These are phyloP conservation scores for Halcyon smyrnensis DNA, from an alignment of 2,797 vertebrate species.

Conservation along the genomic window DNA sequence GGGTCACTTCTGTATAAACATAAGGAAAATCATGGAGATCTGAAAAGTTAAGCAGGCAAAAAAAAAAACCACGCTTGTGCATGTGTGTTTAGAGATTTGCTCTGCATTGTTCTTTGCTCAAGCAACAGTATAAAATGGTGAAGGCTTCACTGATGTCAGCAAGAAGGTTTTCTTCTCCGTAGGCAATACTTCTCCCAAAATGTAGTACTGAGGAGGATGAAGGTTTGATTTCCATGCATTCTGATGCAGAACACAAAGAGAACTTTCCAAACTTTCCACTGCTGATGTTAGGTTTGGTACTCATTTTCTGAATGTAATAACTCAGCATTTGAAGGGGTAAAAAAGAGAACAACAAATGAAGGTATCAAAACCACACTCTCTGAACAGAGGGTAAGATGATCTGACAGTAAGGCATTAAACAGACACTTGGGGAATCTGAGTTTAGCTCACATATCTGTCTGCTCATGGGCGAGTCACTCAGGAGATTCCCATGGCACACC, in stretches of 20 bases:
- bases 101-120: background rate
- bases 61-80: fast-evolving
- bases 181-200: background rate
- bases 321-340: background rate
- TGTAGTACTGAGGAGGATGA: background rate
- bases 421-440: background rate
- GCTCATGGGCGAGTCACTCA: background rate
- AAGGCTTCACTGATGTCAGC: background rate
- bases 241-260: background rate
- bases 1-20: background rate
- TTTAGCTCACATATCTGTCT: background rate
- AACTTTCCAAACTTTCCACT: background rate
- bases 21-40: background rate
- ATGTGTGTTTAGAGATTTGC: background rate
- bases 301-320: background rate
- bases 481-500: background rate
- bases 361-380: background rate
- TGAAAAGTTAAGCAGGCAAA: background rate
- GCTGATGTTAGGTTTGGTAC: background rate
- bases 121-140: background rate
- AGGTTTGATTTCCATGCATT: background rate
- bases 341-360: background rate
- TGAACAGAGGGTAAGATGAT: background rate
- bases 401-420: background rate
- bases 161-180: background rate